Evolutionary conservation across 2,113 vertebrate genomes (phyloP).

Genomic region (Pachycephala philippinensis): DNA sequence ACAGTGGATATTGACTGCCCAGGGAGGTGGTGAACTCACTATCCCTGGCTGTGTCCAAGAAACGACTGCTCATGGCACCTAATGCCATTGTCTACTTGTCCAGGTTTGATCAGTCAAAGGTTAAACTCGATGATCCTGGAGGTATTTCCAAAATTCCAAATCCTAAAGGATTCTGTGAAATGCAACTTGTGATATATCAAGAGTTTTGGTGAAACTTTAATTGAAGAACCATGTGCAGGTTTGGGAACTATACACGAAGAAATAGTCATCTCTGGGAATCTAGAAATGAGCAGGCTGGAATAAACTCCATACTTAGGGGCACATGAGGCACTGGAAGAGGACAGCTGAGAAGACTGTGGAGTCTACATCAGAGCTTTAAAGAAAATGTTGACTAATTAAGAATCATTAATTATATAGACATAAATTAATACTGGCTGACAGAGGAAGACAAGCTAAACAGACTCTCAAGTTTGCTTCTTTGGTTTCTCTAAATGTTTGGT

Average conservation of each 20-base stretch:
- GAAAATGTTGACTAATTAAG: background rate
- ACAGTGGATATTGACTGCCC: background rate
- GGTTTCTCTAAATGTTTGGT: background rate
- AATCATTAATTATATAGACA: background rate
- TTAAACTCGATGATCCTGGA: accelerated
- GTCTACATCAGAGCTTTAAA: background rate
- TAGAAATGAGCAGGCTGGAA: background rate
- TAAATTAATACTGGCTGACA: background rate
- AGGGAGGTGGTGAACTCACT: background rate
- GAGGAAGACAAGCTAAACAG: background rate
- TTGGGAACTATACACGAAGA: background rate
- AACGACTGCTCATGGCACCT: background rate
- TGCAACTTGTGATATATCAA: background rate
- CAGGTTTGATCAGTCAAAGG: background rate
- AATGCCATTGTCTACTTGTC: background rate
- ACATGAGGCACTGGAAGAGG: background rate
- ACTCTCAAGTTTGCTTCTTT: background rate
- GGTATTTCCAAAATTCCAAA: background rate
- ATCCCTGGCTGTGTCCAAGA: background rate
- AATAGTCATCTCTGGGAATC: background rate
- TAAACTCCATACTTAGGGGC: background rate
- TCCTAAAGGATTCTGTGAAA: background rate
- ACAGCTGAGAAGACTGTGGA: background rate
- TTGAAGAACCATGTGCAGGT: background rate
- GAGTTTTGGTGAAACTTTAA: background rate